A percentile compares a stretch with the other conserved stretches of the same genome.
Conservation (phyloP, 2,888 invertebrate genomes). For the Diachrysia chrysitis region DNA sequence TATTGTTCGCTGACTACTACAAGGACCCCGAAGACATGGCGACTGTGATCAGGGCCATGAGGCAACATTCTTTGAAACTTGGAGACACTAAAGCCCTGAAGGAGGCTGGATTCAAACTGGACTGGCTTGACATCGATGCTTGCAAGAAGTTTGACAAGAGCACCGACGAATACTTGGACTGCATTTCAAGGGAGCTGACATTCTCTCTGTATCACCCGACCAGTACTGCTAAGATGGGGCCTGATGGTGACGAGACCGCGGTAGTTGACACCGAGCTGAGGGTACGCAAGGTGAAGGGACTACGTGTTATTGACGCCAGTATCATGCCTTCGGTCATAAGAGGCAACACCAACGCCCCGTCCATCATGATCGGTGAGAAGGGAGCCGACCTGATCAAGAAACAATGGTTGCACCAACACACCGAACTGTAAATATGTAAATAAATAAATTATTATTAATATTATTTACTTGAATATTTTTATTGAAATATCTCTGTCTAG, state of each 20-base stretch:
- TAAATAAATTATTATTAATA: background rate
- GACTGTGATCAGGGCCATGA: slow-evolving; percentile 82
- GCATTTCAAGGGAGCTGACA: slow-evolving; percentile 88
- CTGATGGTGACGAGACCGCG: slow-evolving; percentile 79
- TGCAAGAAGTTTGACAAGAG: slow-evolving; percentile 87
- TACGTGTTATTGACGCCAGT: slow-evolving; percentile 89
- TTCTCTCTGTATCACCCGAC: slow-evolving; percentile 89
- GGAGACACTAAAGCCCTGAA: slow-evolving; percentile 87
- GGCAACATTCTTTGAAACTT: slow-evolving; percentile 79
- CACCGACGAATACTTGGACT: slow-evolving; percentile 92
- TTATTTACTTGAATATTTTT: background rate
- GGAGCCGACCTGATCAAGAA: slow-evolving; percentile 88
- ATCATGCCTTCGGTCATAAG: slow-evolving; percentile 89
- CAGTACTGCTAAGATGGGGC: slow-evolving; percentile 89
- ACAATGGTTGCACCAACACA: slow-evolving; percentile 71
- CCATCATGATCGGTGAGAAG: slow-evolving; percentile 90
- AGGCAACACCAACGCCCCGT: slow-evolving; percentile 89
- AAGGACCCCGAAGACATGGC: slow-evolving; percentile 88
- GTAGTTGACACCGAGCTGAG: slow-evolving; percentile 87
- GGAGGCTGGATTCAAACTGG: slow-evolving; percentile 85
- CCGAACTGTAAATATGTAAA: slow-evolving; percentile 48
- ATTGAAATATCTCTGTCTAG: background rate
- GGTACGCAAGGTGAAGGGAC: slow-evolving; percentile 83
- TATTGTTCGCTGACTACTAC: slow-evolving; percentile 91
- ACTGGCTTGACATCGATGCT: slow-evolving; percentile 87